Evolutionary conservation across 2,797 vertebrate genomes (phyloP).

Genomic region (Scyliorhinus canicula): DNA sequence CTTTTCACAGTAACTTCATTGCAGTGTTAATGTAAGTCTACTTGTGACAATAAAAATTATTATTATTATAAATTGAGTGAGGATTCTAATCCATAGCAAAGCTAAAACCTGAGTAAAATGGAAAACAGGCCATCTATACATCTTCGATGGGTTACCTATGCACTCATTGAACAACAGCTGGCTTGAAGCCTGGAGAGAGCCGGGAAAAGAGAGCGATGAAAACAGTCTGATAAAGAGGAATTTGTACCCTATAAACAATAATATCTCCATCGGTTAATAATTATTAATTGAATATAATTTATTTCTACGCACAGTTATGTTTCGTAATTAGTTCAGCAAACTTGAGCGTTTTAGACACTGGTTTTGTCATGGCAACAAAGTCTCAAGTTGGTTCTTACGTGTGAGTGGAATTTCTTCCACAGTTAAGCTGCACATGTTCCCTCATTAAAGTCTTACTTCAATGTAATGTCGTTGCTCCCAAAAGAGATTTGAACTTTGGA

Average conservation of each 20-base stretch:
- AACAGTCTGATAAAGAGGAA: background rate
- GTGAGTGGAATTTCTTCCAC: background rate
- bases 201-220: background rate
- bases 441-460: background rate
- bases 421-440: background rate
- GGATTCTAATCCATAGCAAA: background rate
- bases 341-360: background rate
- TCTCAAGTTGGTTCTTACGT: background rate
- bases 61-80: background rate
- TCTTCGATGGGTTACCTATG: background rate
- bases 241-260: background rate
- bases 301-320: background rate
- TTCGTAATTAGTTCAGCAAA: background rate
- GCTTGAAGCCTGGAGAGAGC: background rate
- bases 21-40: too few species aligned
- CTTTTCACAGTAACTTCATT: too few species aligned
- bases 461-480: background rate
- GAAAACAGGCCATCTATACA: background rate
- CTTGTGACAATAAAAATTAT: too few species aligned
- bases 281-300: background rate
- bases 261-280: background rate
- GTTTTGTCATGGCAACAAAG: background rate
- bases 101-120: background rate
- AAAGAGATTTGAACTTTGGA: slow-evolving; percentile 34
- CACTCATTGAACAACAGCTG: background rate